A percentile compares a stretch with the other conserved stretches of the same genome.
Conservation (phyloP, 2,113 vertebrate genomes). For the rat (Rattus norvegicus) region DNA sequence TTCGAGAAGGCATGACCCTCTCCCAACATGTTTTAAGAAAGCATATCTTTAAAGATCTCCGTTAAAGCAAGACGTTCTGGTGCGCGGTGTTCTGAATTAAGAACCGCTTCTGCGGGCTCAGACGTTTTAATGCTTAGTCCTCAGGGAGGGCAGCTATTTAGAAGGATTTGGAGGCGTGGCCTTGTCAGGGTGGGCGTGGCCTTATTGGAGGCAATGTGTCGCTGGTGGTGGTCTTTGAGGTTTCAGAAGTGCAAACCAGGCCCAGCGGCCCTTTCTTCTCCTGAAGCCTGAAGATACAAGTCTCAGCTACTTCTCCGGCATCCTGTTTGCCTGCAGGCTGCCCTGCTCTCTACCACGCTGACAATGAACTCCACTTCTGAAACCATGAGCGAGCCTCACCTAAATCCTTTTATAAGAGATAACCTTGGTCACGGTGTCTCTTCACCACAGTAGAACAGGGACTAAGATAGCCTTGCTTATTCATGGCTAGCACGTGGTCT, state of each 20-base stretch:
- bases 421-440: background rate
- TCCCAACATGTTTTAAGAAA: background rate
- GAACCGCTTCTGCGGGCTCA: background rate
- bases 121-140: no score
- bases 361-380: background rate
- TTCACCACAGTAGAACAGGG: background rate
- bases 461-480: background rate
- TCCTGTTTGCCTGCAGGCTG: no score
- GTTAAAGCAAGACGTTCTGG: background rate
- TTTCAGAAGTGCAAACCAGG: background rate
- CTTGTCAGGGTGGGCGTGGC: background rate
- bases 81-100: background rate
- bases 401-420: background rate
- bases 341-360: no score
- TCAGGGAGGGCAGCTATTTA: background rate
- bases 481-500: background rate
- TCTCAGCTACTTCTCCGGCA: background rate
- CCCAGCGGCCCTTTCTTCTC: background rate
- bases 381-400: background rate
- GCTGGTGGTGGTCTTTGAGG: background rate
- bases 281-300: background rate
- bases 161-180: background rate
- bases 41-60: background rate
- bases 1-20: background rate
- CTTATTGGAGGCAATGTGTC: background rate